Base-by-base conservation (phyloP, 2,888 invertebrate species). In the Pseudococcus jackbeardsleyi region DNA sequence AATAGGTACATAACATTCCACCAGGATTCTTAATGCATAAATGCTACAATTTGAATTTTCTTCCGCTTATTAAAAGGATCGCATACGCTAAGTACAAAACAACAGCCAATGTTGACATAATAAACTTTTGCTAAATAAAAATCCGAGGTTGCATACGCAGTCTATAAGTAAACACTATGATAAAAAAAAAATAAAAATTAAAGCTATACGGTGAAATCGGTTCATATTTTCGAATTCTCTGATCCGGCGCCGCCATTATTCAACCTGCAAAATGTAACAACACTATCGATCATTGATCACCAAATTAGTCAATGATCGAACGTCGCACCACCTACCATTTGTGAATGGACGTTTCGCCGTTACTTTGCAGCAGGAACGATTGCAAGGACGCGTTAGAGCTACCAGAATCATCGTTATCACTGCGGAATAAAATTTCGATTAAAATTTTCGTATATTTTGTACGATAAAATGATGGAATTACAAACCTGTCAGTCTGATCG, bases 401-500 rank as follows among this genome's bases (percentile, higher is more conserved):
- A 19, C 22, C 72, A n/a, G 85, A 88, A 48, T 88, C 88, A 42
- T 85, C 88, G 48, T 88, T 85, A 72, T 88, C 88, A 22, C 88
- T 88, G 68, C 11, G 39, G 50, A n/a, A 59, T 0, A 9, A 8
- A n/a, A 59, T 19, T 19, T 33, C n/a, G 3, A 33, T 33, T 33
- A 33, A 2, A 33, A 33, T 33, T 33, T 33, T 33, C 26, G 26
- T 2, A 33, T 33, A 33, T 33, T 33, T 33, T 33, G 1, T 33
- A 33, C 3, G 26, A 33, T 2, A 33, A 33, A 33, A 33, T 33
- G 3, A 33, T 33, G 1, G 26, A 33, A 33, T 33, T 39, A 89
- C 89, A 94, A 88, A 92, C 89, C 91, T 91, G 48, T 92, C 92
- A 17, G 91, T 91, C 89, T 91, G 92, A 64, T 93, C 94, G 1